phyloP scores from a whole-genome alignment of 2,888 invertebrate genomes.

The Drosophila nigricruria region DNA sequence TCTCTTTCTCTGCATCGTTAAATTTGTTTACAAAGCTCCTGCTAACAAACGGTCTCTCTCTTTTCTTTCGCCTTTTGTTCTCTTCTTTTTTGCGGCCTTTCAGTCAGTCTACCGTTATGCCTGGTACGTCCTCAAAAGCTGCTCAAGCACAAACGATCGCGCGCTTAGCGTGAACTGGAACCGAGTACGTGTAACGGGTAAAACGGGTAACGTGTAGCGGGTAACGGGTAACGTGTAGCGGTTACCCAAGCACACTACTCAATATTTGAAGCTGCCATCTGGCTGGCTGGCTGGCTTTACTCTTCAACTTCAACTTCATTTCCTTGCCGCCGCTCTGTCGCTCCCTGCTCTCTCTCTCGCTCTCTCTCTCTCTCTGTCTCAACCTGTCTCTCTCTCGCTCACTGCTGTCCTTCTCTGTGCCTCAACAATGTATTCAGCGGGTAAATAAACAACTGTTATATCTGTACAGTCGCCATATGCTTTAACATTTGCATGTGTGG shows the following conservation, averaged over 20 bases:
- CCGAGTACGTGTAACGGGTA: conserved; percentile 38
- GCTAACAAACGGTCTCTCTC: conserved; percentile 46
- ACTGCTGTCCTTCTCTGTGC: conserved; percentile 25
- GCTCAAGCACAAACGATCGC: conserved; percentile 52
- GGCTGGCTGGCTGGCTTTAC: conserved; percentile 34
- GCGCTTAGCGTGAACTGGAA: conserved; percentile 40
- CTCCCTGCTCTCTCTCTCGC: conserved; percentile 11
- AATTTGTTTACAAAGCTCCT: conserved; percentile 42
- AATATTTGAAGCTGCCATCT: conserved; percentile 26
- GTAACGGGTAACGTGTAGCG: conserved; percentile 25
- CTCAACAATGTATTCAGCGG: conserved; percentile 81
- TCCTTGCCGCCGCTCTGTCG: conserved; percentile 30
- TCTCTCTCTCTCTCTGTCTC: conserved; percentile 19
- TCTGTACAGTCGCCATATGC: conserved; percentile 4
- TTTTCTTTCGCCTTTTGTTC: conserved; percentile 25
- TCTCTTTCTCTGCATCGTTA: conserved; percentile 7
- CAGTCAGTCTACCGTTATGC: conserved; percentile 59
- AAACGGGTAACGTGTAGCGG: neutral
- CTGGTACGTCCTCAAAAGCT: conserved; percentile 34
- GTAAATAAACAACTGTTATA: conserved; percentile 73
- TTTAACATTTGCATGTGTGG: conserved; percentile 7
- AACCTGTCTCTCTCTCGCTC: conserved; percentile 19
- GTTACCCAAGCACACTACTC: conserved; percentile 21
- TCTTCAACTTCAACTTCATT: conserved; percentile 26
- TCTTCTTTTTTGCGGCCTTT: conserved; percentile 14